Conservation (phyloP, 2,797 vertebrate species). For the Dendrocincla fuliginosa region DNA sequence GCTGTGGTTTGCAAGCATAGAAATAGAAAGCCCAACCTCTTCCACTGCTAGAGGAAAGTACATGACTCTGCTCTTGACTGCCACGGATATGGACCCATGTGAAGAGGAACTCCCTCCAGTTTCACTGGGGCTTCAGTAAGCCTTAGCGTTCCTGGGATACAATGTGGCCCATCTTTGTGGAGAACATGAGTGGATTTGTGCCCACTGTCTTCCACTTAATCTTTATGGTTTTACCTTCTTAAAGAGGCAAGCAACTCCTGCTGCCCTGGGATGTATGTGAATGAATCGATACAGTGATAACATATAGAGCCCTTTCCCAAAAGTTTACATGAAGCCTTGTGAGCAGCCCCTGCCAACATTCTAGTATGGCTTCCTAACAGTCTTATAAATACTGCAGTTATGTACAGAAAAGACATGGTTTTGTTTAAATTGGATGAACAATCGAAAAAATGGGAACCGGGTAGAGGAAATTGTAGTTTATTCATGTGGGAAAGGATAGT, state of each 20-base stretch:
- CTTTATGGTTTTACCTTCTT: not conserved
- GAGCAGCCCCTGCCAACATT: not conserved
- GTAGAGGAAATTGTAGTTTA: not conserved
- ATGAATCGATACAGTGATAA: not conserved
- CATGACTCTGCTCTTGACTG: not conserved
- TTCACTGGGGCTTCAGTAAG: not conserved
- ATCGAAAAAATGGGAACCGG: not conserved
- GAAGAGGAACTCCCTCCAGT: not conserved
- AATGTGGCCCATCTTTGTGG: not conserved
- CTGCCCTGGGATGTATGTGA: fast-evolving
- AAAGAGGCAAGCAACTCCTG: not conserved
- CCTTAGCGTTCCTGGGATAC: not conserved
- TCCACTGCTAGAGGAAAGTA: not conserved
- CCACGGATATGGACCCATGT: fast-evolving
- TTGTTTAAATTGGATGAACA: not conserved
- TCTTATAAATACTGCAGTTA: not conserved
- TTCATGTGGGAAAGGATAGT: not conserved
- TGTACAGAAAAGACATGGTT: not conserved
- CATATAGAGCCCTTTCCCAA: not conserved
- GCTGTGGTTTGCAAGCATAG: not conserved
- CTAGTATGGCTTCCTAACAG: not conserved
- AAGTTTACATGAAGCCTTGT: not conserved
- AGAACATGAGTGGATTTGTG: not conserved
- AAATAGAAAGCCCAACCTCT: fast-evolving
- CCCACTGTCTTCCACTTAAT: not conserved